Evolutionary conservation across 2,888 invertebrate species (phyloP).

Genomic region (Octodonta nipae): DNA sequence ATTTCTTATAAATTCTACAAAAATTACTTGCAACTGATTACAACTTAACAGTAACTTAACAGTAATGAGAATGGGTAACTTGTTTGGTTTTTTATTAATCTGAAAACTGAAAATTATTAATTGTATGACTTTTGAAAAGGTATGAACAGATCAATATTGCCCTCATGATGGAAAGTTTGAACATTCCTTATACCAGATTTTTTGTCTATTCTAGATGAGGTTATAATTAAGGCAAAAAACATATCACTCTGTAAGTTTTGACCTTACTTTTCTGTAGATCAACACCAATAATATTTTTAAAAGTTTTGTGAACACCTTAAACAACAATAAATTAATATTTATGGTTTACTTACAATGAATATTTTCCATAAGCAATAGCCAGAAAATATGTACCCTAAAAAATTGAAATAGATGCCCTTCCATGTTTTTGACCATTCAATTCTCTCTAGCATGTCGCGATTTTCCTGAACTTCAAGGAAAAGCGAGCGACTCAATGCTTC

Average conservation of each 20-base stretch:
- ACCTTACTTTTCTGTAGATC: conserved; percentile 4
- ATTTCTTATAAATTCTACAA: too few species aligned
- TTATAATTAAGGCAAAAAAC: neutral
- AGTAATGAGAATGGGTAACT: too few species aligned
- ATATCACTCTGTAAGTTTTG: neutral
- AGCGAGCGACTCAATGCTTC: conserved; percentile 89
- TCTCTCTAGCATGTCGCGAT: conserved; percentile 80
- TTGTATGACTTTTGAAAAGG: too few species aligned
- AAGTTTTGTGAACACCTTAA: neutral
- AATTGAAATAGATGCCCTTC: conserved; percentile 96
- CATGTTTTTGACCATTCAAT: conserved; percentile 91
- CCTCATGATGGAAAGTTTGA: too few species aligned
- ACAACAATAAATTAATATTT: conserved; percentile 3
- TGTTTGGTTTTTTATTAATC: too few species aligned
- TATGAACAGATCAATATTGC: too few species aligned
- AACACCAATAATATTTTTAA: neutral
- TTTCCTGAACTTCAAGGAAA: conserved; percentile 90
- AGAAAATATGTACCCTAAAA: conserved; percentile 95
- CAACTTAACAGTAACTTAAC: too few species aligned
- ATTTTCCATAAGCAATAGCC: conserved; percentile 98
- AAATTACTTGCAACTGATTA: too few species aligned
- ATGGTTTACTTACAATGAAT: conserved; percentile 68
- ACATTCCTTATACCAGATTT: too few species aligned
- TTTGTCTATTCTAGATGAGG: too few species aligned
- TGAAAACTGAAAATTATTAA: too few species aligned